phyloP scores from a whole-genome alignment of 92 coral and sea anemone species.

The Anthopleura xanthogrammica region DNA sequence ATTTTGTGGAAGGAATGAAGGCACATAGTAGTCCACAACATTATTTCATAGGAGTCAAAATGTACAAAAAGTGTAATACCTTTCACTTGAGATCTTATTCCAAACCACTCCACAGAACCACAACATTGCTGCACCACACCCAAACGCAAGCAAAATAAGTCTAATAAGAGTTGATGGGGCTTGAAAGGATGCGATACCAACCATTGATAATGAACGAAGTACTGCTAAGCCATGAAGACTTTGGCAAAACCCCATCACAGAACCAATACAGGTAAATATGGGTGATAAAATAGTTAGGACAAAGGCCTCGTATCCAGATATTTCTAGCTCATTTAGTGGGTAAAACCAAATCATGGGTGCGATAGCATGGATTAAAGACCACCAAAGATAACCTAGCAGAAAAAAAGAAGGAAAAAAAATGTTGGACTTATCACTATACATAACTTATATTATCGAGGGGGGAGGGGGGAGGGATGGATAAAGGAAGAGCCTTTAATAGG shows the following conservation, averaged over 20 bases:
- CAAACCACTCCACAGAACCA: constrained; percentile 97
- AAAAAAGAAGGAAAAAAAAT: background rate
- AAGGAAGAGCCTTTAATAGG: background rate
- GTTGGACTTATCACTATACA: background rate
- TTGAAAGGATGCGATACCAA: constrained; percentile 90
- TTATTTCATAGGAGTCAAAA: background rate
- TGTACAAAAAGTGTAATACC: constrained; percentile 39
- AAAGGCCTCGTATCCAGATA: constrained; percentile 94
- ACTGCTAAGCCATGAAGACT: constrained; percentile 83
- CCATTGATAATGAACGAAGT: constrained; percentile 72
- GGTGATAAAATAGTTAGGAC: constrained; percentile 81
- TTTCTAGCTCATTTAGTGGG: constrained; percentile 93
- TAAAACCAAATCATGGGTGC: constrained; percentile 98
- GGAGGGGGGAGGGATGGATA: background rate
- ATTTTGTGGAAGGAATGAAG: no score
- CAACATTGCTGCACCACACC: constrained; percentile 94
- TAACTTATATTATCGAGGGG: background rate
- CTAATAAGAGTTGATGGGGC: constrained; percentile 87
- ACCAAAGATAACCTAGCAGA: constrained; percentile 83
- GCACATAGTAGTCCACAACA: no score
- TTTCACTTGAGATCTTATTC: constrained; percentile 83
- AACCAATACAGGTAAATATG: constrained; percentile 54
- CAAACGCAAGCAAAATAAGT: constrained; percentile 75
- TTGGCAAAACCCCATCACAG: constrained; percentile 62
- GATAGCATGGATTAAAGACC: constrained; percentile 85